These are phyloP conservation scores for Bergia puertoricense DNA, from an alignment of 92 coral and sea anemone species.

Conservation along the genomic window DNA sequence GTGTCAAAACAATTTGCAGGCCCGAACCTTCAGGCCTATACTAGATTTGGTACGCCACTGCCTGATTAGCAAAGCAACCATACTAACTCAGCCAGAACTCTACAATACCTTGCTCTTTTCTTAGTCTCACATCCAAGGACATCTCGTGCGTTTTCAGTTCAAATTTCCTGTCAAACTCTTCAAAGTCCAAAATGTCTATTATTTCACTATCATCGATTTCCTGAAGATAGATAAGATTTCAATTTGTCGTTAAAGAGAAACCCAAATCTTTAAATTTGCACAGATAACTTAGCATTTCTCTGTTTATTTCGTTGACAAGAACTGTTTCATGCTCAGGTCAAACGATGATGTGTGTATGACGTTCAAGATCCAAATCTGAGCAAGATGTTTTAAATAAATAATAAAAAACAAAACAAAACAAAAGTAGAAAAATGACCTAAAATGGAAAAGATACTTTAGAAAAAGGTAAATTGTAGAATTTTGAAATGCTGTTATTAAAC, in stretches of 20 bases:
- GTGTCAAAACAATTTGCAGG: too few relatives aligned
- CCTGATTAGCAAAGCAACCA: too few relatives aligned
- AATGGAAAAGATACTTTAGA: too few relatives aligned
- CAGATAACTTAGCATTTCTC: neutral
- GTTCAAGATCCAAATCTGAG: neutral
- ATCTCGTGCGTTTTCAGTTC: conserved; percentile 79
- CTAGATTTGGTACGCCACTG: too few relatives aligned
- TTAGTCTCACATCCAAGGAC: conserved; percentile 78
- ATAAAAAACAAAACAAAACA: too few relatives aligned
- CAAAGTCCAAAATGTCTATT: conserved; percentile 75
- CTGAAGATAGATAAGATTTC: conserved; percentile 43
- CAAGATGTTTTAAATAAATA: too few relatives aligned
- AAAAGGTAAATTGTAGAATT: too few relatives aligned
- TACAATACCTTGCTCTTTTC: conserved; percentile 82
- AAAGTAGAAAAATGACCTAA: too few relatives aligned
- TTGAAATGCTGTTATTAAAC: neutral
- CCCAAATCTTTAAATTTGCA: neutral
- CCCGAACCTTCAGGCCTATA: too few relatives aligned
- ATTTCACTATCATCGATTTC: conserved; percentile 77
- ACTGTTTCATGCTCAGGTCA: neutral
- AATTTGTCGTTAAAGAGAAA: neutral
- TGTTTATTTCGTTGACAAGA: neutral
- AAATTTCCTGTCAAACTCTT: conserved; percentile 83
- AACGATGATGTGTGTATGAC: neutral
- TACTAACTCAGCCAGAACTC: too few relatives aligned